These are phyloP conservation scores for Premnoplex brunnescens DNA, from an alignment of 2,797 vertebrate species.

Conservation along the genomic window DNA sequence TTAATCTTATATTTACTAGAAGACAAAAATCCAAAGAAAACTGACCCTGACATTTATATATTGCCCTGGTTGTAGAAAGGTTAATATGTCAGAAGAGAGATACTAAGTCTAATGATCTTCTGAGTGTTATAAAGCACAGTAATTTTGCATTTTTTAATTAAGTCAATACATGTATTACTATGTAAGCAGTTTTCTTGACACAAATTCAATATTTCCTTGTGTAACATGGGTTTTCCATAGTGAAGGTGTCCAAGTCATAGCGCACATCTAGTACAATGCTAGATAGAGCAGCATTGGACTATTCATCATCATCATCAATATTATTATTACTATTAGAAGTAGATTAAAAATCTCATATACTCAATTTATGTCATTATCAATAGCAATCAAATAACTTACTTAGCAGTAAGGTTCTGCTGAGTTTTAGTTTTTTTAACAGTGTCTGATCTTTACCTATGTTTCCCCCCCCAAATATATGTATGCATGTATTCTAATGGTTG, in stretches of 20 bases:
- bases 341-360: neutral
- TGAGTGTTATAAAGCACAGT: constrained; percentile 57
- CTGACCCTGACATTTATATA: neutral
- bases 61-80: neutral
- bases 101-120: neutral
- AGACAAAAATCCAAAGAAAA: neutral
- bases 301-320: neutral
- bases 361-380: neutral
- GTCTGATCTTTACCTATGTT: neutral
- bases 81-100: constrained; percentile 34
- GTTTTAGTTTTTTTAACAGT: neutral
- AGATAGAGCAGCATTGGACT: neutral
- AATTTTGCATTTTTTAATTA: constrained; percentile 67
- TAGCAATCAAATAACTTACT: neutral
- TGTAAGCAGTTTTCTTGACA: constrained; percentile 66
- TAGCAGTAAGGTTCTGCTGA: neutral
- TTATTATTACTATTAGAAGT: neutral
- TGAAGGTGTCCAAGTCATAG: neutral
- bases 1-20: neutral
- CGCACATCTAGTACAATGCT: neutral
- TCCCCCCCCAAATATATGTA: neutral
- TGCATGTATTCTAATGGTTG: neutral
- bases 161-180: constrained; percentile 59
- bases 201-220: constrained; percentile 64
- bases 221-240: constrained; percentile 30